Evolutionary conservation across 2,113 vertebrate species (phyloP), one percentile per base, ranked within the genome.

Genomic region (Acanthisitta chloris): DNA sequence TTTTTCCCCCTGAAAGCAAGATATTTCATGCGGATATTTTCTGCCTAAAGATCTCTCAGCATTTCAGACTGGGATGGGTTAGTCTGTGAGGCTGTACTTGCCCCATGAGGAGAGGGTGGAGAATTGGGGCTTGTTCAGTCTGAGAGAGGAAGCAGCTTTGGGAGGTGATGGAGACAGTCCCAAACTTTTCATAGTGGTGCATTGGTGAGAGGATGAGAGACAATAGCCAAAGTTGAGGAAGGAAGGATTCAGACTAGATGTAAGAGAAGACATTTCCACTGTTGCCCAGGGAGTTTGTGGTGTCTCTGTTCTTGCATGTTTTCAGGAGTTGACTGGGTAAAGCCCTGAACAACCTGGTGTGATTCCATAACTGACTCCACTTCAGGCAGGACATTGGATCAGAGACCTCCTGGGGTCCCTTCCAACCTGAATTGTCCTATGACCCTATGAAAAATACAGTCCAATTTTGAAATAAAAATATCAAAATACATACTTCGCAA

Each of bases 121-220:
- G 52, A 51, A 31, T 0, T 43, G 6, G 13, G 17, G 29, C 26
- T 64, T 31, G 6, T 48, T 94, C 40, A 13, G 3, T 71, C n/a
- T 59, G 34, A 23, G 72, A 33, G 17, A 81, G 31, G 48, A 87
- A 25, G 57, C 6, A 17, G 36, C 34, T 91, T 4, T 59, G 19
- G 18, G 43, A 33, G 6, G 4, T 51, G 36, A n/a, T 71, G 57
- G 59, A 86, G 91, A n/a, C 0, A 0, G 65, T 48, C 14, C 1
- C 34, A 33, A 55, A 34, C 14, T 82, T 24, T 62, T 58, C 55
- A 76, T 20, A 66, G 38, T 19, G 38, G 7, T 78, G 26, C 16
- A 3, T 9, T 9, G 20, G 46, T 1, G 0, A 26, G 38, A 74
- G 26, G 24, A 43, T 8, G 51, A 57, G 45, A 62, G 17, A 49